Conservation (phyloP, 2,113 vertebrate species). For the Trogon melanurus region DNA sequence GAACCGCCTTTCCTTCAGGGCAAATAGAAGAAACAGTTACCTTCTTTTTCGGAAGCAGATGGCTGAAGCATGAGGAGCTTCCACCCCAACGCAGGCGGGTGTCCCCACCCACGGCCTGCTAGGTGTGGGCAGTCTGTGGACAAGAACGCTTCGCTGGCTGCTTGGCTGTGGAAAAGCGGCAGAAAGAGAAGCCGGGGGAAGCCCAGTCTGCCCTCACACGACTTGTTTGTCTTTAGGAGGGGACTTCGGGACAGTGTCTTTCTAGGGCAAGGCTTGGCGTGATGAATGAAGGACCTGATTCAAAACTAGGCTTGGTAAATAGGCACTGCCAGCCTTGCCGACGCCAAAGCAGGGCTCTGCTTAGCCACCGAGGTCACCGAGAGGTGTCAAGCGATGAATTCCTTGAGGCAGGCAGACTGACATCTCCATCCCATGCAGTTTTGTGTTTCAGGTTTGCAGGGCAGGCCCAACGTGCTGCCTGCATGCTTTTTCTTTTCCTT, state of each 20-base stretch:
- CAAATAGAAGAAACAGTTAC: background rate
- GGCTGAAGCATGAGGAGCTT: background rate
- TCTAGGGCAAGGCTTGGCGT: background rate
- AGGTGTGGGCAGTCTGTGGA: background rate
- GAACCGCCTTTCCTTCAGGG: background rate
- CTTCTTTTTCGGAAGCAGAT: background rate
- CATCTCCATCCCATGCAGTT: background rate
- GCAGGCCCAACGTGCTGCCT: background rate
- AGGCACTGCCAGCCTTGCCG: background rate
- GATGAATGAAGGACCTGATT: background rate
- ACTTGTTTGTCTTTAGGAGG: rapidly evolving
- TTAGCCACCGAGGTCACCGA: too few species aligned
- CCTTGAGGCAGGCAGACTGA: background rate
- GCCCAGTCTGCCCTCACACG: rapidly evolving
- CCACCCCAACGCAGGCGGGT: background rate
- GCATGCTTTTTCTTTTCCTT: background rate
- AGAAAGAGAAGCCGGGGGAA: background rate
- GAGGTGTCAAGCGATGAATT: background rate
- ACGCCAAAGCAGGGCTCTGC: rapidly evolving
- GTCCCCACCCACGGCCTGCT: rapidly evolving
- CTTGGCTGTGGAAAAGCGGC: background rate
- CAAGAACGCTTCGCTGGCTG: background rate
- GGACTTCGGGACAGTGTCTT: background rate
- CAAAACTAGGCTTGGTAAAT: background rate
- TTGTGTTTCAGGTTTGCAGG: background rate